phyloP scores from a whole-genome alignment of 2,113 vertebrate species.

The Sphyrna mokarran region DNA sequence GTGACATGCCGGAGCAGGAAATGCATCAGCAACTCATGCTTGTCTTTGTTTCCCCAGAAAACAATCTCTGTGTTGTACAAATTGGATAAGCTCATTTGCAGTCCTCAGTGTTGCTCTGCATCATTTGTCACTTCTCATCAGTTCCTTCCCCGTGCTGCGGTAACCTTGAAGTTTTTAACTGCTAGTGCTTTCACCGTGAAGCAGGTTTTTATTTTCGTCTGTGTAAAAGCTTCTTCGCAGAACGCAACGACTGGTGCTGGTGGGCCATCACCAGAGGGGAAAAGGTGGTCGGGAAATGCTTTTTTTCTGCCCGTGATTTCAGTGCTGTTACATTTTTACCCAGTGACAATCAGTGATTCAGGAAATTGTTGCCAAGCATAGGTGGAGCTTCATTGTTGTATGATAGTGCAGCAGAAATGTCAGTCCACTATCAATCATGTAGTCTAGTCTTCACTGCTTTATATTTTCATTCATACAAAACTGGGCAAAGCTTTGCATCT shows the following conservation, averaged over 20 bases:
- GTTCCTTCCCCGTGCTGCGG: not conserved
- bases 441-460: not conserved
- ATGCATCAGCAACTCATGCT: not conserved
- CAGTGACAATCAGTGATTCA: not conserved
- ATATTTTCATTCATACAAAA: not conserved
- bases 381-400: not conserved
- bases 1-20: not conserved
- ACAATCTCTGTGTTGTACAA: not conserved
- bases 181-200: not conserved
- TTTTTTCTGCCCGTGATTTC: not conserved
- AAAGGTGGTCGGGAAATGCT: not conserved
- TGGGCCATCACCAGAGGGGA: not conserved
- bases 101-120: not conserved
- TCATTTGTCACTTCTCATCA: not conserved
- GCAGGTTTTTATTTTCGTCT: not conserved
- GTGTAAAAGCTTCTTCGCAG: too few species aligned
- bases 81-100: not conserved
- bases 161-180: not conserved
- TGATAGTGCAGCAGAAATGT: too few species aligned
- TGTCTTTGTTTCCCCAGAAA: not conserved
- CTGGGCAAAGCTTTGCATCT: not conserved
- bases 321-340: not conserved
- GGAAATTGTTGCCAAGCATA: not conserved
- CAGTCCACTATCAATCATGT: too few species aligned
- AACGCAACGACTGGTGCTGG: not conserved